Percentiles rank a stretch among this genome's conserved stretches.
Evolutionary conservation across 2,888 invertebrate genomes (phyloP).

Genomic region (Masnerella sp.): DNA sequence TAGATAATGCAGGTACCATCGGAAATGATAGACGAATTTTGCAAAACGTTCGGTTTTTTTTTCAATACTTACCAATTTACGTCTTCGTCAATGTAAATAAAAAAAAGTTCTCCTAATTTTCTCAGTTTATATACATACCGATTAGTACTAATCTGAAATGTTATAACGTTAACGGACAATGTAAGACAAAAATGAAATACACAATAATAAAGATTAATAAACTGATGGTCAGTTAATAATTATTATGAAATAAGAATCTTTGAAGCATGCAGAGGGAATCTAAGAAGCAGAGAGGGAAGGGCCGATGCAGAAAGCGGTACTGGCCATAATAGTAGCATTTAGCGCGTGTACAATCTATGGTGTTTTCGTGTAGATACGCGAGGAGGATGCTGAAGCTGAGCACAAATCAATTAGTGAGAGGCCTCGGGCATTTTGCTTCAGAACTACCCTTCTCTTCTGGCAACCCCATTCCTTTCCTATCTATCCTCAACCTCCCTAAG

Average conservation of each 20-base stretch:
- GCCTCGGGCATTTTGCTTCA: constrained; percentile 67
- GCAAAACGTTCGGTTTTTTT: no score
- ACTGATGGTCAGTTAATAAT: constrained; percentile 40
- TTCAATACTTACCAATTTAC: no score
- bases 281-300: constrained; percentile 57
- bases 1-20: no score
- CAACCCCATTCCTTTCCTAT: constrained; percentile 62
- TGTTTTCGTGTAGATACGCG: constrained; percentile 66
- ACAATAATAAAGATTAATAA: constrained; percentile 27
- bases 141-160: neutral
- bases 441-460: constrained; percentile 68
- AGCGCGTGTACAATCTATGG: constrained; percentile 63
- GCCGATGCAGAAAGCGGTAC: constrained; percentile 55
- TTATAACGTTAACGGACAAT: neutral
- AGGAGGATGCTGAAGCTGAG: constrained; percentile 68
- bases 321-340: constrained; percentile 57
- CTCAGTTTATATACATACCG: no score
- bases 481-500: constrained; percentile 60
- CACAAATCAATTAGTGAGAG: constrained; percentile 74
- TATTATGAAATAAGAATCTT: constrained; percentile 71
- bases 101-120: no score
- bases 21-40: no score
- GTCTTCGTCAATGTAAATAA: no score
- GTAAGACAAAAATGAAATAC: constrained; percentile 6
- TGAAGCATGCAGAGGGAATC: constrained; percentile 68